Evolutionary conservation across 2,888 invertebrate genomes (phyloP), one percentile per base, ranked within the genome.

Genomic region (Scaptomyza parva): DNA sequence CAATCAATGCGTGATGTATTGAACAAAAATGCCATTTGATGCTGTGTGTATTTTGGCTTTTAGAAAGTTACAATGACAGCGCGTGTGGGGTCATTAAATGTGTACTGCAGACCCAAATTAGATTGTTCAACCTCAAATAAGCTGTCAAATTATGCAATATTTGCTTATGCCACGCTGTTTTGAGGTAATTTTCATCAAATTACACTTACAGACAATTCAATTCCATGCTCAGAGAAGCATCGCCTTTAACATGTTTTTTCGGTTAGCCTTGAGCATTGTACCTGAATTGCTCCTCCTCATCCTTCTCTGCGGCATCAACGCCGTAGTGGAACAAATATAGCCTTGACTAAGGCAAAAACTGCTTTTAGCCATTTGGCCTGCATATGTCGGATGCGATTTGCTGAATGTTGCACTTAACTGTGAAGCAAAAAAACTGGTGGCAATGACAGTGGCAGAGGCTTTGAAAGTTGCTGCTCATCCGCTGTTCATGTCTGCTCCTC

Each of bases 71-170:
- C 24, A 44, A 50, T 39, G 40, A 50, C 39, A 6, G 8, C 17
- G 12, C 20, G 57, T 60, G 72, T 78, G 72, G 51, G 65, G 76
- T 60, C 62, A 76, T 70, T 62, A 62, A 75, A 48, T 66, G 66
- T 22, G 58, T 41, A 57, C 59, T 50, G 62, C 51, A 68, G 74
- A 65, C 51, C 35, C 64, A 64, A 82, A 83, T 76, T 51, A 76
- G 83, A 65, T 65, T 62, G 54, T 40, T 57, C 44, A 51, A 30
- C 17, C 26, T 33, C 2, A 53, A 58, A 70, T 45, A 43, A 67
- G 63, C 50, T 64, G 37, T 43, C 51, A 64, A 66, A 76, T 81
- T 80, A 80, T 77, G 81, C 75, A 81, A 81, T 75, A 55, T 43
- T 20, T 43, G 18, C 5, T 12, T 26, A 18, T 45, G n/a, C 28